Evolutionary conservation across 2,797 vertebrate species (phyloP), one percentile per base, ranked within the genome.

Genomic region (Galago senegalensis): DNA sequence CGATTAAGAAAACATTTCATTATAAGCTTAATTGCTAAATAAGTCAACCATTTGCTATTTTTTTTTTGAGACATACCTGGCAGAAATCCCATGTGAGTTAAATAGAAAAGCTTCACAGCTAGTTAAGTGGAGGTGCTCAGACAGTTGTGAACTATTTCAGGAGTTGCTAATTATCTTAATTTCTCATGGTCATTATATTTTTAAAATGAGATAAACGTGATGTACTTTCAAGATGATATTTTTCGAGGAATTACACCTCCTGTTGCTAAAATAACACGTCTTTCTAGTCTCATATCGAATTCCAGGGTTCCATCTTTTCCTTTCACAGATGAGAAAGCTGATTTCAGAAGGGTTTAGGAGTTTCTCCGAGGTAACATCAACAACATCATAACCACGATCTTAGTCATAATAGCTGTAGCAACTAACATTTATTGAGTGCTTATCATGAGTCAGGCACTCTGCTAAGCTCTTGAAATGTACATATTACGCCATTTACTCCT

Each of bases 81-180:
- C 34, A 72, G 29, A 76, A 82, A 60, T 34, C 10, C 31, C 69
- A 27, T 1, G 20, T 20, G 23, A 73, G 63, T 63, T 40, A 75
- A 95, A 81, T 3, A 58, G 7, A 58, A 89, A 5, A 21, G 29
- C 43, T 27, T 93, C 69, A 29, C 11, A 58, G 53, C 14, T 72
- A 40, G 10, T 34, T 60, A 65, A 46, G 17, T 18, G 13, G 86
- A 9, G 20, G 4, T 31, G 81, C n/a, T 43, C 40, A 76, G 37
- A 37, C 31, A 63, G 17, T 13, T 86, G 17, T 13, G 3, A 58
- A 27, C 11, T 61, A 87, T 65, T 46, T 92, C 56, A 65, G 3
- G n/a, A 37, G 49, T 27, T 96, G 77, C 53, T 95, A 82, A 76
- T 88, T 58, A 63, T 83, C 37, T 93, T 89, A 88, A 87, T 92